A percentile compares a stretch with the other conserved stretches of the same genome.
These are phyloP conservation scores for Callipepla californica DNA, from an alignment of 2,113 vertebrate species.

Conservation along the genomic window DNA sequence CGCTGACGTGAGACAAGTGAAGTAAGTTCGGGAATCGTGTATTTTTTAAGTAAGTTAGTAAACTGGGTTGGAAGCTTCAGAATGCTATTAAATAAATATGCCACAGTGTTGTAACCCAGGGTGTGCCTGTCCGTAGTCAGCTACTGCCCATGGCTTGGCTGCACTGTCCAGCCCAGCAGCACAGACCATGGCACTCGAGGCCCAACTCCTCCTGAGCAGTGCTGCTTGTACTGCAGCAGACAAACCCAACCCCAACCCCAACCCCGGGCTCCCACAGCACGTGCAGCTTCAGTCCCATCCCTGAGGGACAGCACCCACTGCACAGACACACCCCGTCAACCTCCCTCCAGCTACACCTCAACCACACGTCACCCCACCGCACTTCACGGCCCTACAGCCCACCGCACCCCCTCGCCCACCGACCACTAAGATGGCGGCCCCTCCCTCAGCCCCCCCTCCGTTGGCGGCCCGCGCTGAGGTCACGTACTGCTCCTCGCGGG, in stretches of 20 bases:
- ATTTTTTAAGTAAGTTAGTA: too few species aligned
- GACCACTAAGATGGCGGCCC: background rate
- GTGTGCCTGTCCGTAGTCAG: fast-evolving
- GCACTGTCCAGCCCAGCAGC: background rate
- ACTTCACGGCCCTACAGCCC: fast-evolving
- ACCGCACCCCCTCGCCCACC: fast-evolving
- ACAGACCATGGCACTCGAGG: background rate
- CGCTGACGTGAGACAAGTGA: too few species aligned
- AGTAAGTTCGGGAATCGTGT: background rate
- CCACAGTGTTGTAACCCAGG: background rate
- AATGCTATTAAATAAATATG: background rate
- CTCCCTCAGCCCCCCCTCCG: background rate
- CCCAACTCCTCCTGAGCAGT: background rate
- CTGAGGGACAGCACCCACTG: fast-evolving
- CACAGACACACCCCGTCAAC: fast-evolving
- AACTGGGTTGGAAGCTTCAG: background rate
- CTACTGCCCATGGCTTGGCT: fast-evolving
- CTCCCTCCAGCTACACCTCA: background rate
- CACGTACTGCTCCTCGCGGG: background rate
- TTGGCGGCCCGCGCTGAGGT: background rate
- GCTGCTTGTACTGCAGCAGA: background rate
- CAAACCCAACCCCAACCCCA: background rate
- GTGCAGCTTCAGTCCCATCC: background rate
- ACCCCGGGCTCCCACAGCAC: too few species aligned
- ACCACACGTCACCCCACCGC: fast-evolving